Percentiles rank a stretch among this genome's conserved stretches.
Conservation (phyloP, 2,888 invertebrate species). For the Hanleya hanleyi region DNA sequence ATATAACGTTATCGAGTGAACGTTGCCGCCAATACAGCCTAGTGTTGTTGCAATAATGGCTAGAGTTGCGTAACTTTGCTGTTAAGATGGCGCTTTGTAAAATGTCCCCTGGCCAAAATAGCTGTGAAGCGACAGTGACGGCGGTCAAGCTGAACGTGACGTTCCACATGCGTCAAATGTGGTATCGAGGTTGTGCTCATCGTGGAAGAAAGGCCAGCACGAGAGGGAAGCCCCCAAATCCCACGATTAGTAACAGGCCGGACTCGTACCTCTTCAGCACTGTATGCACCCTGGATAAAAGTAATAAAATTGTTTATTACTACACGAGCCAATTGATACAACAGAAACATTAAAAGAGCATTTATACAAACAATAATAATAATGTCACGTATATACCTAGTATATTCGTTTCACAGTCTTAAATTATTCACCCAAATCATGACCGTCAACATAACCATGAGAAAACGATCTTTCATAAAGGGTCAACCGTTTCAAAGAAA, state of each 20-base stretch:
- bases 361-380: too few species aligned
- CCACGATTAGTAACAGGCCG: constrained; percentile 61
- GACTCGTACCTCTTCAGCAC: constrained; percentile 60
- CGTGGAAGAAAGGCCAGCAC: constrained; percentile 63
- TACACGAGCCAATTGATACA: too few species aligned
- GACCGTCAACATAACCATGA: too few species aligned
- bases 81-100: constrained; percentile 65
- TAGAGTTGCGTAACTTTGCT: constrained; percentile 58
- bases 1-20: too few species aligned
- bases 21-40: too few species aligned
- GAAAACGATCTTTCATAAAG: too few species aligned
- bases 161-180: constrained; percentile 67
- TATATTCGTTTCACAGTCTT: too few species aligned
- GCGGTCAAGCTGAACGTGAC: constrained; percentile 63
- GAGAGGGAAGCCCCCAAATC: constrained; percentile 65
- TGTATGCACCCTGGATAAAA: constrained; percentile 53
- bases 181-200: constrained; percentile 65
- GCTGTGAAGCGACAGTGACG: constrained; percentile 64
- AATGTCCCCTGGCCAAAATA: constrained; percentile 67
- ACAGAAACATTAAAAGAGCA: too few species aligned
- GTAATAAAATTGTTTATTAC: constrained; percentile 6
- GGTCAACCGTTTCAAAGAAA: too few species aligned
- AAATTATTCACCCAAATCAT: too few species aligned
- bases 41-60: too few species aligned
- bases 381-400: too few species aligned